phyloP scores from a whole-genome alignment of 2,888 invertebrate species.

The Rhingia rostrata region DNA sequence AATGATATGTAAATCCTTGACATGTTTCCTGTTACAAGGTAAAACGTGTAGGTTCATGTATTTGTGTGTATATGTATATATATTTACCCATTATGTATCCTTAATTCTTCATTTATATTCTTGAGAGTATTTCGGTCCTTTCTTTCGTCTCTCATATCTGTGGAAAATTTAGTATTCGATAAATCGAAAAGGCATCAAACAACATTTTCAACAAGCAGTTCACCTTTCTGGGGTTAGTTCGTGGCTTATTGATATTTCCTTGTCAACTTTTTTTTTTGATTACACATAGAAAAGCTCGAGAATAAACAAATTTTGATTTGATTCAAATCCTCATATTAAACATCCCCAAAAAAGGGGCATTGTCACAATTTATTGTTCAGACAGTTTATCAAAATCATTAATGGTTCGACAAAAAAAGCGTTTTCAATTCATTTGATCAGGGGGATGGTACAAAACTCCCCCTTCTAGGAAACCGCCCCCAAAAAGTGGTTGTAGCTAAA shows the following conservation, averaged over 20 bases:
- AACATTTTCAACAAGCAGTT: constrained; percentile 32
- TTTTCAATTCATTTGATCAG: too few relatives aligned
- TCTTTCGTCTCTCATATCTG: constrained; percentile 3
- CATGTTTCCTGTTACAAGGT: constrained; percentile 43
- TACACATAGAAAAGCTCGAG: too few relatives aligned
- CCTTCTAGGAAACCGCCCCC: too few relatives aligned
- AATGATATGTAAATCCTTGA: constrained; percentile 60
- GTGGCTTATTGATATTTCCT: constrained; percentile 16
- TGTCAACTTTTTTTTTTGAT: constrained; percentile 7
- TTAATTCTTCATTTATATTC: constrained; percentile 66
- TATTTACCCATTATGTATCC: background rate
- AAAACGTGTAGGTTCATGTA: constrained; percentile 37
- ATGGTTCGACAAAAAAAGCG: too few relatives aligned
- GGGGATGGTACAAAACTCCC: too few relatives aligned
- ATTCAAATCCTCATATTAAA: too few relatives aligned
- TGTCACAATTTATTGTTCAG: too few relatives aligned
- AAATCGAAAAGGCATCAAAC: constrained; percentile 30
- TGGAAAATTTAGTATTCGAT: constrained; percentile 45
- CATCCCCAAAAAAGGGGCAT: too few relatives aligned
- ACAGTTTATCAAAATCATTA: too few relatives aligned
- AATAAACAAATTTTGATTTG: too few relatives aligned
- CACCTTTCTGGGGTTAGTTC: constrained; percentile 15
- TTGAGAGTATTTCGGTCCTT: constrained; percentile 27
- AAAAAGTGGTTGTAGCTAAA: too few relatives aligned
- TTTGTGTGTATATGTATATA: background rate